Conservation (phyloP, 2,113 vertebrate species). For the Martes martes region DNA sequence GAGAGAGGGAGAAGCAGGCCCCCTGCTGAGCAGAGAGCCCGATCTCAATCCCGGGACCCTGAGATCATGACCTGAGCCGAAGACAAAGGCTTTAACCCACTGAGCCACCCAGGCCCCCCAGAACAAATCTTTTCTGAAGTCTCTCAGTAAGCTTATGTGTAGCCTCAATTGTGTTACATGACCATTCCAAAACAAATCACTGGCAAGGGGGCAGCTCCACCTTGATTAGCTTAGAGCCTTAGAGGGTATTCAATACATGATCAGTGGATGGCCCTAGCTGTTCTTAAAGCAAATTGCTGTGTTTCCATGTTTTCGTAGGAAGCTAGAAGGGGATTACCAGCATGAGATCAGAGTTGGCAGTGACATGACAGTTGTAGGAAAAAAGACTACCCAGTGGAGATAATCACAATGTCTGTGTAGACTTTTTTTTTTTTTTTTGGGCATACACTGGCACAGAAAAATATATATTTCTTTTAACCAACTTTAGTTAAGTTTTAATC, state of each 20-base stretch:
- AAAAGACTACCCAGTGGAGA: not conserved
- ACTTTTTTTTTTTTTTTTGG: not conserved
- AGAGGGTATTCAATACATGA: not conserved
- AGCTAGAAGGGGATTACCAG: not conserved
- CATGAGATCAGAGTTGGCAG: not conserved
- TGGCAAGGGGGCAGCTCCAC: not conserved
- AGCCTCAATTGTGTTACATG: not conserved
- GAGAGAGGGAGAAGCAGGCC: no score
- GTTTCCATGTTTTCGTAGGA: not conserved
- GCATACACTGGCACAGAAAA: not conserved
- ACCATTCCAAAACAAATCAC: not conserved
- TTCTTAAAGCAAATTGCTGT: not conserved
- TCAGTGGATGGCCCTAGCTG: not conserved
- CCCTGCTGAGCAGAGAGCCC: no score
- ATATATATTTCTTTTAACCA: not conserved
- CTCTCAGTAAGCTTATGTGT: not conserved
- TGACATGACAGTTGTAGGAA: not conserved
- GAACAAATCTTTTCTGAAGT: not conserved
- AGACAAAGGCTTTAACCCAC: no score
- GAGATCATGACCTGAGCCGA: no score
- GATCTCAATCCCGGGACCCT: no score
- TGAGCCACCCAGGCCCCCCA: no score
- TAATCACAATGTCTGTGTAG: not conserved
- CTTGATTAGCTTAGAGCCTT: not conserved
- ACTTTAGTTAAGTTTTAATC: constrained; percentile 9